phyloP scores from a whole-genome alignment of 1,140 invertebrate species.

The Magallana gigas region DNA sequence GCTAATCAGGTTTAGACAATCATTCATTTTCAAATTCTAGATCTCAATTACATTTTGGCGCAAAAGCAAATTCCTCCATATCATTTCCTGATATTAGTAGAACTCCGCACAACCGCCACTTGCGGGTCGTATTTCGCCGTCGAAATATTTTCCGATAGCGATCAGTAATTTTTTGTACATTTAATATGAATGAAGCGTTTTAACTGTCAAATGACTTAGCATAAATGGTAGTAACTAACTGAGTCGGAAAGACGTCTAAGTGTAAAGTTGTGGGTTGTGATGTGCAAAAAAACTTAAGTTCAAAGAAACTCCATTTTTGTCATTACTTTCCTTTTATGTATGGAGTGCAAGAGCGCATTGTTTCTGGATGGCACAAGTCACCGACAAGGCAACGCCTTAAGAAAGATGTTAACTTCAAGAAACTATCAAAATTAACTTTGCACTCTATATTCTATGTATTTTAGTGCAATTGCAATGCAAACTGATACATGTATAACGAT shows the following conservation, averaged over 20 bases:
- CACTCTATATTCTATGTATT: too few species aligned
- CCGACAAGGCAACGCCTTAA: too few species aligned
- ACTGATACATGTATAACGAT: too few species aligned
- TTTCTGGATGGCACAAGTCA: neutral
- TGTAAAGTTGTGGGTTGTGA: neutral
- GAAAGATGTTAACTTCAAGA: too few species aligned
- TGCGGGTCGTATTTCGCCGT: neutral
- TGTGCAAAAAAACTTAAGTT: too few species aligned
- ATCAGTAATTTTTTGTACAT: slow-evolving; percentile 22
- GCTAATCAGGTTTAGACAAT: neutral
- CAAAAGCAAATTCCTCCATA: slow-evolving; percentile 24
- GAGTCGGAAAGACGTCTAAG: neutral
- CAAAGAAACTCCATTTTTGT: too few species aligned
- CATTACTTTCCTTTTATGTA: neutral
- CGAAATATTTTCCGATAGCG: neutral
- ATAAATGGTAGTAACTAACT: slow-evolving; percentile 29
- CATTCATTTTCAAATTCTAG: neutral
- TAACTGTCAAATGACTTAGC: slow-evolving; percentile 29
- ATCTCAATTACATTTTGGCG: slow-evolving; percentile 24
- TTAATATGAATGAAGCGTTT: slow-evolving; percentile 34
- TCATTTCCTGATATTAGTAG: neutral
- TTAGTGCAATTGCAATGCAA: too few species aligned
- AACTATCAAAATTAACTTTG: too few species aligned
- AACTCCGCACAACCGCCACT: neutral
- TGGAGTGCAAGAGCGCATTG: neutral